Evolutionary conservation across 1,140 invertebrate species (phyloP).

Genomic region (Rhopalosiphum padi): DNA sequence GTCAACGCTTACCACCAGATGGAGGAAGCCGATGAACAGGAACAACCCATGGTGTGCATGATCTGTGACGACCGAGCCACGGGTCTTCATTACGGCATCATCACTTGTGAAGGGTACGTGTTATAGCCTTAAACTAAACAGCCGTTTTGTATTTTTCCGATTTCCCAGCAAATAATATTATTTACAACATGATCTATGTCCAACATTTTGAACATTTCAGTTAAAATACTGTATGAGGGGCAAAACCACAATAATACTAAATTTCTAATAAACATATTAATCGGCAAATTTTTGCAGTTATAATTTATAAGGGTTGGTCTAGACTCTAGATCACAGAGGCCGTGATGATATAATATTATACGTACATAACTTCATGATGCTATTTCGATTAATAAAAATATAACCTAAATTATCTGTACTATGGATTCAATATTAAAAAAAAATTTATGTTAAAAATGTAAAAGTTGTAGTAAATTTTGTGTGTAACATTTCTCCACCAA

Average conservation of each 20-base stretch:
- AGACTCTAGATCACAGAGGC: neutral
- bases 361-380: neutral
- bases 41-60: constrained; percentile 96
- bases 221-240: too few species aligned
- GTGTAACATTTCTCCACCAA: too few species aligned
- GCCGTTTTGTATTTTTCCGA: neutral
- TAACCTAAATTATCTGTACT: neutral
- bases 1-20: constrained; percentile 58
- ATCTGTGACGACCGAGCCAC: constrained; percentile 97
- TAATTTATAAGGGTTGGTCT: neutral
- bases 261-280: neutral
- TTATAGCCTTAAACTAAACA: neutral
- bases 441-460: neutral
- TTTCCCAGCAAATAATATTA: neutral
- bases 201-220: neutral
- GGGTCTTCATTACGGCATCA: constrained; percentile 96
- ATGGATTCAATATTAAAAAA: neutral
- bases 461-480: neutral
- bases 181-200: too few species aligned
- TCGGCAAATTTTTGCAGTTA: neutral
- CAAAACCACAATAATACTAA: neutral
- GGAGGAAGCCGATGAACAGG: constrained; percentile 77
- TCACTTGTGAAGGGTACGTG: constrained; percentile 89
- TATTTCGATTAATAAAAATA: neutral
- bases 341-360: neutral